Evolutionary conservation across 1,140 invertebrate genomes (phyloP), one percentile per base, ranked within the genome.

Genomic region (Dermatophagoides farinae): DNA sequence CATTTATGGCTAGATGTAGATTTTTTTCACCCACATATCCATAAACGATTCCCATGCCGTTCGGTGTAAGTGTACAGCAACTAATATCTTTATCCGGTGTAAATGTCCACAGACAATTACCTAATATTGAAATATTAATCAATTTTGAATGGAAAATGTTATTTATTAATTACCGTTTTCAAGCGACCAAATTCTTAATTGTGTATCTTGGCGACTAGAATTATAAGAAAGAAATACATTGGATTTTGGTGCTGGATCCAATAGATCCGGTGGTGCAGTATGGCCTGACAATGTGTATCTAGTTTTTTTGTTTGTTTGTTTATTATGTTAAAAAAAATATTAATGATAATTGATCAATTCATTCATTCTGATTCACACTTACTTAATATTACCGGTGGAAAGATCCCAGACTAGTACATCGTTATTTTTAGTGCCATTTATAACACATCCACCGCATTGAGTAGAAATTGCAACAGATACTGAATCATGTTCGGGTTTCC

Each of bases 401-500:
- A 90, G 74, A 72, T 88, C 85, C 83, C 85, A 88, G 11, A 88
- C 81, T n/a, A 86, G 70, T 49, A 90, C 80, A 65, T 80, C 77
- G 18, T 83, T 80, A 71, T 87, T 84, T 66, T 85, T 83, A 14
- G 87, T 72, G 0, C 83, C 84, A 61, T 82, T 84, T 37, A 89
- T 79, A n/a, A 88, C 85, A 70, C 83, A 84, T 60, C 80, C 78
- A 65, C 82, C 80, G 14, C 53, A 55, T 58, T 77, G 75, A 20
- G 84, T 84, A 62, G 84, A 86, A 69, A 88, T 86, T 62, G 84
- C 83, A 62, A 88, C 73, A 12, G 83, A 79, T 0, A 83, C 82
- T 8, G 82, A 85, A 70, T 84, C 83, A 61, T 80, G 80, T 46
- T 79, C 80, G 0, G 84, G 84, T 71, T 88, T 88, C 84, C 85